Evolutionary conservation across 2,888 invertebrate species (phyloP).

Genomic region (Cephalotes varians): DNA sequence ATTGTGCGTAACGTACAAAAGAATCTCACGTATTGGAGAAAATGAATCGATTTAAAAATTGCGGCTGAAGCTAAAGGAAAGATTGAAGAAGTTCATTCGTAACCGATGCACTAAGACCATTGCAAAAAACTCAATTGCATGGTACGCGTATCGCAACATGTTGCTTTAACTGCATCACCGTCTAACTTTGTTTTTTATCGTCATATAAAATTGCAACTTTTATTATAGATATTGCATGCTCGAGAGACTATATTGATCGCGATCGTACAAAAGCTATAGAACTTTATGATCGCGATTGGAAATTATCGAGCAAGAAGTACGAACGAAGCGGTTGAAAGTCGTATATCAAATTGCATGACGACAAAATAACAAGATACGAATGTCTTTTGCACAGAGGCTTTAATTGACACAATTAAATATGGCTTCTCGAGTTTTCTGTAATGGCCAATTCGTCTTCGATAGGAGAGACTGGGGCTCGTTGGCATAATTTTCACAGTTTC

Average conservation of each 20-base stretch:
- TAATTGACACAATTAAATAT: conserved; percentile 63
- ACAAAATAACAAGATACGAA: conserved; percentile 6
- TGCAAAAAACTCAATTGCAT: conserved; percentile 68
- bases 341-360: not conserved
- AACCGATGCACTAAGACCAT: conserved; percentile 61
- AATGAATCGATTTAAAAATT: not conserved
- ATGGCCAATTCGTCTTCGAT: conserved; percentile 60
- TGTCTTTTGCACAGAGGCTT: conserved; percentile 17
- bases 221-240: not conserved
- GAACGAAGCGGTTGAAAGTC: not conserved
- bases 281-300: not conserved
- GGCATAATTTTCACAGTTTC: too few species aligned
- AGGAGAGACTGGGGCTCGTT: too few species aligned
- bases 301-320: not conserved
- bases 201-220: not conserved
- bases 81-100: conserved; percentile 34
- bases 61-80: conserved; percentile 30
- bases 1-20: conserved; percentile 15
- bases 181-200: not conserved
- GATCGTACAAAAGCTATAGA: not conserved
- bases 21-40: not conserved
- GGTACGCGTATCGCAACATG: not conserved
- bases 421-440: conserved; percentile 63
- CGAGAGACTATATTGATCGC: not conserved
- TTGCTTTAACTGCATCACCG: not conserved